Percentiles rank a stretch among this genome's conserved stretches.
Evolutionary conservation across 2,888 invertebrate genomes (phyloP).

Genomic region (Hyposoter didymator): DNA sequence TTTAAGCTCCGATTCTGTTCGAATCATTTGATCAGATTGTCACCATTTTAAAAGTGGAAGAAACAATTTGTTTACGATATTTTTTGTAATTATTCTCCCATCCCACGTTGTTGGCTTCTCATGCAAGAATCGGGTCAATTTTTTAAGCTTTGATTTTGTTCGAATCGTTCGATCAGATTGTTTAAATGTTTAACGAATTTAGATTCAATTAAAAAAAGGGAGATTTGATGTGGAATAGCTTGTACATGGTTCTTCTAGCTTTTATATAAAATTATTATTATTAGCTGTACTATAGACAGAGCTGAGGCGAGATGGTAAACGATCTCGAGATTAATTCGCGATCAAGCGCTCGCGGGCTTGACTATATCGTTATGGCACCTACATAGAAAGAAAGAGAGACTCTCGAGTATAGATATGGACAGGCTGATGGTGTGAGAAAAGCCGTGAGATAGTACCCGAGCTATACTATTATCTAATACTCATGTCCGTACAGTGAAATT

Average conservation of each 20-base stretch:
- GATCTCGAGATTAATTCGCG: conserved; percentile 67
- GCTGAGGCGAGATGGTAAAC: conserved; percentile 63
- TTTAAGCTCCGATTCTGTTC: background rate
- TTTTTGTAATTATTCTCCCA: background rate
- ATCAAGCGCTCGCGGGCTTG: conserved; percentile 64
- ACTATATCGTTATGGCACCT: conserved; percentile 63
- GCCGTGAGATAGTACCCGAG: conserved; percentile 51
- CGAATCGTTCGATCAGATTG: background rate
- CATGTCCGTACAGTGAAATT: conserved; percentile 42
- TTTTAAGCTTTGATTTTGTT: too few species aligned
- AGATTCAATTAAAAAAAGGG: background rate
- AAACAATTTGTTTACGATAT: background rate
- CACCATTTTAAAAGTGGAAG: too few species aligned
- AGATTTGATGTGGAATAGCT: background rate
- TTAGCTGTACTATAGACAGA: conserved; percentile 45
- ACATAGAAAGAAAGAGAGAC: conserved; percentile 1
- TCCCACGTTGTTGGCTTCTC: background rate
- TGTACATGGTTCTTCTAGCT: conserved; percentile 34
- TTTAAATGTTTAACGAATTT: background rate
- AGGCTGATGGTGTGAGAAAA: conserved; percentile 33
- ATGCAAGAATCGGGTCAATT: background rate
- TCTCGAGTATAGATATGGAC: background rate
- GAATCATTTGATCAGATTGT: background rate
- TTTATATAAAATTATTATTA: conserved; percentile 53
- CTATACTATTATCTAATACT: conserved; percentile 53